Conservation (phyloP, 2,113 vertebrate species). For the Urocolius indicus region DNA sequence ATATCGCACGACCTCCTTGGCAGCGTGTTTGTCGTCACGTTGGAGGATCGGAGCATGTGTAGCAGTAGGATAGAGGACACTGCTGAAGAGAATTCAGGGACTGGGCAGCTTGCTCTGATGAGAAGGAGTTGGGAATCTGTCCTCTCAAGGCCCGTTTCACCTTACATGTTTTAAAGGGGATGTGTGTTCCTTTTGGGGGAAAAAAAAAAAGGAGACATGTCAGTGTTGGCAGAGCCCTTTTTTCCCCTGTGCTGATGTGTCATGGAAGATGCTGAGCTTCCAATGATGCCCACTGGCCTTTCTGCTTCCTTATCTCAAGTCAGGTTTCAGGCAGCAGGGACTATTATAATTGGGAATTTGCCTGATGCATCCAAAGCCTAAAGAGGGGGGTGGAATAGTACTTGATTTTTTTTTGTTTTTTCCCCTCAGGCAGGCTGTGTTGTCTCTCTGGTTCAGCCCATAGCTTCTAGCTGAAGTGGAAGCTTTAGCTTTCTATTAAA, state of each 20-base stretch:
- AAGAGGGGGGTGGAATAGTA: not conserved
- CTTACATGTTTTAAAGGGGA: not conserved
- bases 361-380: not conserved
- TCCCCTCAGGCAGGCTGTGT: not conserved
- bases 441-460: not conserved
- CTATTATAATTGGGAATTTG: not conserved
- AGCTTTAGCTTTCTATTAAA: not conserved
- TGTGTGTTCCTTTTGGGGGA: not conserved
- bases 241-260: not conserved
- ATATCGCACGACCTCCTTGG: not conserved
- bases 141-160: not conserved
- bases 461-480: not conserved
- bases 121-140: not conserved
- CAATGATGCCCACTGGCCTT: not conserved
- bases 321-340: not conserved
- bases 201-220: not conserved
- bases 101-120: not conserved
- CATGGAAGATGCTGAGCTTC: not conserved
- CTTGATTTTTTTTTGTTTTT: not conserved
- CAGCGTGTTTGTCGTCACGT: fast-evolving
- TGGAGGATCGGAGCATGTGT: not conserved
- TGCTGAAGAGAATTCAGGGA: not conserved
- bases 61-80: not conserved
- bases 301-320: not conserved
- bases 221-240: not conserved